Evolutionary conservation across 2,797 vertebrate species (phyloP).

Genomic region (Sebastes itinus): DNA sequence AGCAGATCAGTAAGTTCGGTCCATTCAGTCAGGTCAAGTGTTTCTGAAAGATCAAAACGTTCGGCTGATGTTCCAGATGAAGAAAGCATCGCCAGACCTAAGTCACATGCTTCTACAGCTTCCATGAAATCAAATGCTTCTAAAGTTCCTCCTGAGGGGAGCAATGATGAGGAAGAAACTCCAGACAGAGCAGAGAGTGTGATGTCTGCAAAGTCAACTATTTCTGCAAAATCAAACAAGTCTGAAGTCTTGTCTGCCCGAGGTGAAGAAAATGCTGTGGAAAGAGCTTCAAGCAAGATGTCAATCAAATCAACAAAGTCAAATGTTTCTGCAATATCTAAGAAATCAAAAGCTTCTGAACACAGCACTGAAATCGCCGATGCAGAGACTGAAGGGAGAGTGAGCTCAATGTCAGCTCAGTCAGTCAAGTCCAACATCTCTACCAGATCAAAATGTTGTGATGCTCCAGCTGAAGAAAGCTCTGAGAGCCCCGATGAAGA

Average conservation of each 20-base stretch:
- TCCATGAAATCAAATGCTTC: constrained; percentile 61
- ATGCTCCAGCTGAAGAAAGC: constrained; percentile 31
- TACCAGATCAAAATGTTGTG: constrained; percentile 42
- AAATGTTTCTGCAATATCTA: constrained; percentile 40
- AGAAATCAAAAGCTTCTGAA: neutral
- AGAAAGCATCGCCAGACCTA: constrained; percentile 16
- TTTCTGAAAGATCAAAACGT: constrained; percentile 16
- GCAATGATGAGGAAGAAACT: neutral
- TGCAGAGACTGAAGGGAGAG: constrained; percentile 34
- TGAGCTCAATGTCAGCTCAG: constrained; percentile 37
- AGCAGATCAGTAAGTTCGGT: constrained; percentile 57
- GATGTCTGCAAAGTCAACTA: neutral
- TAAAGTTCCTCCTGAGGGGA: neutral
- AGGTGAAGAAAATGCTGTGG: neutral
- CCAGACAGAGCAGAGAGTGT: neutral
- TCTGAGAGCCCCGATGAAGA: constrained; percentile 14
- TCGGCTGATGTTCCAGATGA: constrained; percentile 10
- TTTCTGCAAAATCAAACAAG: neutral
- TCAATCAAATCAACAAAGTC: constrained; percentile 59
- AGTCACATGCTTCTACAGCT: constrained; percentile 57
- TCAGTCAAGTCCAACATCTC: constrained; percentile 63
- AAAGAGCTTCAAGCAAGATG: constrained; percentile 41
- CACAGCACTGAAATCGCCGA: neutral
- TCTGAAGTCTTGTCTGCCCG: neutral
- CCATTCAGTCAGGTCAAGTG: constrained; percentile 47